These are phyloP conservation scores for Corynorhinus townsendii DNA, from an alignment of 2,113 vertebrate species.

Conservation along the genomic window DNA sequence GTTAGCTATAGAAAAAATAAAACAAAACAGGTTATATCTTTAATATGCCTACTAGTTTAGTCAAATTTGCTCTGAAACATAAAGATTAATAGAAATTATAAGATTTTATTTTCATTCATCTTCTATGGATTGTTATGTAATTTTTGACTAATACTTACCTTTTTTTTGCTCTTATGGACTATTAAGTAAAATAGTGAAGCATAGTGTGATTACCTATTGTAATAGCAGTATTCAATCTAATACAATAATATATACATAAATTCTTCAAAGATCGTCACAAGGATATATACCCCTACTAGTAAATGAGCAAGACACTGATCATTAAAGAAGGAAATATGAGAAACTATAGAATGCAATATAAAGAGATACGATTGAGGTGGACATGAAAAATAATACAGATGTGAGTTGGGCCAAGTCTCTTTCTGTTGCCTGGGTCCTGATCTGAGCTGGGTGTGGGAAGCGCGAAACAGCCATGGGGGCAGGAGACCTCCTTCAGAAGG, in stretches of 20 bases:
- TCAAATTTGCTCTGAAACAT: neutral
- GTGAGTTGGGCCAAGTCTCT: no score
- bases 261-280: neutral
- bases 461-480: no score
- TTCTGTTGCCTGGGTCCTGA: no score
- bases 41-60: neutral
- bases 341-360: slow-evolving; percentile 7
- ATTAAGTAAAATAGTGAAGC: neutral
- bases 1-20: neutral
- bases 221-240: neutral
- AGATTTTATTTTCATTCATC: neutral
- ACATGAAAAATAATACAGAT: neutral
- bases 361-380: neutral
- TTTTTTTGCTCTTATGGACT: neutral
- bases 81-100: neutral
- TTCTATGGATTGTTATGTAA: neutral
- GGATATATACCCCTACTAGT: neutral
- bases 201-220: neutral
- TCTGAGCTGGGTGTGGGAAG: no score
- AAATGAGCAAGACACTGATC: neutral
- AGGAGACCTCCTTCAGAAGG: no score
- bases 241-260: neutral
- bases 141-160: neutral
- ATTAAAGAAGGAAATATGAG: neutral
- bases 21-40: neutral